phyloP scores from a whole-genome alignment of 2,797 vertebrate genomes.

The Sternarchorhynchus goeldii region DNA sequence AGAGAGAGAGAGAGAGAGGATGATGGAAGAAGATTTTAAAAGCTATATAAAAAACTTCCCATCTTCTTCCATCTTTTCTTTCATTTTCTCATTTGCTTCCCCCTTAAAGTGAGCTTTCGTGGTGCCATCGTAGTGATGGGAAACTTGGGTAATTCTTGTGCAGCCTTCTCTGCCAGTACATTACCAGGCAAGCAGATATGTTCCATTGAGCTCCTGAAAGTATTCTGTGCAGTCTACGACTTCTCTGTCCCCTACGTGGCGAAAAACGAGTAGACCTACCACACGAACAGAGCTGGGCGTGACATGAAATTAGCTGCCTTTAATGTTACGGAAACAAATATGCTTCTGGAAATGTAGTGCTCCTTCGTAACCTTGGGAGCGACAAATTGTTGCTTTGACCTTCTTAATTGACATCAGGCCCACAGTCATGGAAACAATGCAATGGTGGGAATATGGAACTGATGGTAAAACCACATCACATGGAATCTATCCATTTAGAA shows the following conservation, averaged over 20 bases:
- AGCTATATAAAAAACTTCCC: no score
- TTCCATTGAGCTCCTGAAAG: slow-evolving; percentile 16
- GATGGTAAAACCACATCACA: slow-evolving; percentile 4
- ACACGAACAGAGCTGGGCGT: not conserved
- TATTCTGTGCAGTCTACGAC: not conserved
- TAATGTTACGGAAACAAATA: not conserved
- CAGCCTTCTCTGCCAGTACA: slow-evolving; percentile 2
- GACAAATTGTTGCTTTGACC: slow-evolving; percentile 19
- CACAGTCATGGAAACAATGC: not conserved
- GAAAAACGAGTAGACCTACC: slow-evolving; percentile 14
- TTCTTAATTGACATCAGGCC: not conserved
- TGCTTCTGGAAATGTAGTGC: not conserved
- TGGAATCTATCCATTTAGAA: not conserved
- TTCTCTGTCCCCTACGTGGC: slow-evolving; percentile 5
- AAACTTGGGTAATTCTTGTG: slow-evolving; percentile 17
- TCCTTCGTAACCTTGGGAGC: not conserved
- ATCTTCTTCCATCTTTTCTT: not conserved
- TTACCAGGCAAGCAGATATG: slow-evolving; percentile 1
- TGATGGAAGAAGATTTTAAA: not conserved
- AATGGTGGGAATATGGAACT: not conserved
- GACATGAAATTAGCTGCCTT: not conserved
- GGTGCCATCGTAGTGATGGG: not conserved
- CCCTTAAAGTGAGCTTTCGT: not conserved
- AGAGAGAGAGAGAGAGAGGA: not conserved
- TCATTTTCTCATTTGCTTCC: no score